phyloP scores from a whole-genome alignment of 2,888 invertebrate genomes.

The Drosophila sordidula region DNA sequence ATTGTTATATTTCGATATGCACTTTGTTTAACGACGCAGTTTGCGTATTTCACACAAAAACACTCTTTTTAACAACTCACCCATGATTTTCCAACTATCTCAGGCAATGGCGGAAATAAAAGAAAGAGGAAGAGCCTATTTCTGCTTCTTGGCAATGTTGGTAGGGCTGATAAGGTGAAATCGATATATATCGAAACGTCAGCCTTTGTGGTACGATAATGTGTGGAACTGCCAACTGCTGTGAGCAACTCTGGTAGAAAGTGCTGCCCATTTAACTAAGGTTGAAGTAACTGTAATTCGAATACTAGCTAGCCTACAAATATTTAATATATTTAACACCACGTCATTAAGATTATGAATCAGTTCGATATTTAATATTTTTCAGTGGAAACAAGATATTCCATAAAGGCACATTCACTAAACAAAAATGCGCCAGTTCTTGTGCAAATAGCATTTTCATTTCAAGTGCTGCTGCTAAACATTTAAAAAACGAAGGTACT shows the following conservation, averaged over 20 bases:
- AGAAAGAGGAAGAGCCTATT: conserved; percentile 78
- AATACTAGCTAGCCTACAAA: conserved; percentile 29
- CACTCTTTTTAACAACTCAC: conserved; percentile 79
- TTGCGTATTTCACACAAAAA: conserved; percentile 60
- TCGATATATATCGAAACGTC: conserved; percentile 34
- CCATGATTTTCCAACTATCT: conserved; percentile 85
- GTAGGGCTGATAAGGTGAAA: conserved; percentile 33
- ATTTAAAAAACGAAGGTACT: neutral
- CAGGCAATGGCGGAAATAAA: conserved; percentile 85
- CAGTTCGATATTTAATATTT: neutral
- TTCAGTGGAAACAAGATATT: too few relatives aligned
- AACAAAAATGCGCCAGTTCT: conserved; percentile 14
- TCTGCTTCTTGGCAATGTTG: conserved; percentile 33
- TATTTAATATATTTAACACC: neutral
- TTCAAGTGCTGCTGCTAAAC: conserved; percentile 85
- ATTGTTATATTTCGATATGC: conserved; percentile 41
- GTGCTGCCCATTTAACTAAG: conserved; percentile 37
- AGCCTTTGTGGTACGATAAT: neutral
- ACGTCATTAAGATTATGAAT: too few relatives aligned
- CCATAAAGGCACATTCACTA: too few relatives aligned
- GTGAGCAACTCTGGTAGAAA: conserved; percentile 20
- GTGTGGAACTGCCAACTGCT: conserved; percentile 6
- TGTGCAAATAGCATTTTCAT: neutral
- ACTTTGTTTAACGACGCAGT: conserved; percentile 35
- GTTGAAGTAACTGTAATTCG: conserved; percentile 35